Percentiles rank a stretch among this genome's conserved stretches.
Evolutionary conservation across 1,140 invertebrate genomes (phyloP).

Genomic region (Luehdorfia chinensis): DNA sequence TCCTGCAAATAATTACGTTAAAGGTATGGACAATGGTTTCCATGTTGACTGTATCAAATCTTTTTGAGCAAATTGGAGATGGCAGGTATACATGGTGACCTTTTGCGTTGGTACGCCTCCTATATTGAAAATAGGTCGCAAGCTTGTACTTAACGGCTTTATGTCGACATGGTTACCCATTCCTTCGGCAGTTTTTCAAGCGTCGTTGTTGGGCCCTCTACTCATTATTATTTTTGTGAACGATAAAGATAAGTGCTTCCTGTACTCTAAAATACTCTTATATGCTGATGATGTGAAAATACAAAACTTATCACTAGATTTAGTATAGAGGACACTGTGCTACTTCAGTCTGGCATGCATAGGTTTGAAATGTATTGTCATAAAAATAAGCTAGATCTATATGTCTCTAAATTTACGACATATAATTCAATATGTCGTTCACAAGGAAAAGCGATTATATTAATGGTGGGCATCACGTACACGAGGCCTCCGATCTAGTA

Average conservation of each 20-base stretch:
- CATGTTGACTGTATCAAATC: too few species aligned
- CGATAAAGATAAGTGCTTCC: constrained; percentile 22
- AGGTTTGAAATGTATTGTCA: constrained; percentile 16
- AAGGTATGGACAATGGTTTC: too few species aligned
- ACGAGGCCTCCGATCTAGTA: constrained; percentile 8
- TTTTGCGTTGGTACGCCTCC: constrained; percentile 26
- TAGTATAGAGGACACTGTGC: background rate
- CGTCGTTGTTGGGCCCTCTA: constrained; percentile 5
- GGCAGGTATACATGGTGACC: constrained; percentile 19
- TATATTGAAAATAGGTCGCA: constrained; percentile 15
- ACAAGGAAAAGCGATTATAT: background rate
- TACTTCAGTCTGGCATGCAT: constrained; percentile 18
- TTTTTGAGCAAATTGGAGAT: too few species aligned
- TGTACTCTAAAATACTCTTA: constrained; percentile 11
- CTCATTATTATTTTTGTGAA: constrained; percentile 19
- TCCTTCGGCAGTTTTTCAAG: constrained; percentile 2
- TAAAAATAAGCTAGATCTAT: constrained; percentile 9
- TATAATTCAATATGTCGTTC: constrained; percentile 1
- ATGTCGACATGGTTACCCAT: background rate
- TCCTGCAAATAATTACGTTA: too few species aligned
- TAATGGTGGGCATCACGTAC: background rate
- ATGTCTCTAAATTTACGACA: constrained; percentile 19
- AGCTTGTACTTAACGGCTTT: background rate
- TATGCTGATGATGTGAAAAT: constrained; percentile 30
- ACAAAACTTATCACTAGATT: background rate